Evolutionary conservation across 2,888 invertebrate species (phyloP).

Genomic region (Ichneumon xanthorius): DNA sequence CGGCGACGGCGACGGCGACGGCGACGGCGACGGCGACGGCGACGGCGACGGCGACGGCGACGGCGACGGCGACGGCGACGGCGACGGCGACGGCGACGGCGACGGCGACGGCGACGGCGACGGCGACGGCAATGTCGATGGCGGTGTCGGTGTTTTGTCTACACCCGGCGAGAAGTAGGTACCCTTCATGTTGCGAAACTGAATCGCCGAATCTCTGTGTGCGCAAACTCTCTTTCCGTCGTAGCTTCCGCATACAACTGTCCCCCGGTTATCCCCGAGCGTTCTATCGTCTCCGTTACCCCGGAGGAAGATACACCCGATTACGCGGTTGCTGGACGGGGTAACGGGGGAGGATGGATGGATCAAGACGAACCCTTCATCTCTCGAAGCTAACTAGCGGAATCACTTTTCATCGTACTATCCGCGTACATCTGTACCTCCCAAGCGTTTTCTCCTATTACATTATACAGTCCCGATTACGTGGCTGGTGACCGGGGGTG

Average conservation of each 20-base stretch:
- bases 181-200: slow-evolving; percentile 8
- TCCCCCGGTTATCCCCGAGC: slow-evolving; percentile 2
- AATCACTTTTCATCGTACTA: too few relatives aligned
- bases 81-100: too few relatives aligned
- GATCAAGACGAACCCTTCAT: neutral
- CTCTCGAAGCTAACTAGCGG: too few relatives aligned
- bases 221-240: slow-evolving; percentile 11
- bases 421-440: too few relatives aligned
- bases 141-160: neutral
- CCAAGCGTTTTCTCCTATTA: too few relatives aligned
- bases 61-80: too few relatives aligned
- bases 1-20: too few relatives aligned
- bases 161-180: neutral
- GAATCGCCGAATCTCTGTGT: slow-evolving; percentile 21
- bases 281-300: neutral
- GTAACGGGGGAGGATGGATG: neutral
- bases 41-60: too few relatives aligned
- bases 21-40: too few relatives aligned
- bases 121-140: too few relatives aligned
- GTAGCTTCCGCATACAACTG: slow-evolving; percentile 6
- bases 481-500: neutral
- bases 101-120: too few relatives aligned
- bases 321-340: slow-evolving; percentile 18
- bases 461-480: slow-evolving; percentile 12
- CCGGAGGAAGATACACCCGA: slow-evolving; percentile 14